Base-by-base conservation (phyloP, 2,888 invertebrate genomes). In the Germaria angustata region DNA sequence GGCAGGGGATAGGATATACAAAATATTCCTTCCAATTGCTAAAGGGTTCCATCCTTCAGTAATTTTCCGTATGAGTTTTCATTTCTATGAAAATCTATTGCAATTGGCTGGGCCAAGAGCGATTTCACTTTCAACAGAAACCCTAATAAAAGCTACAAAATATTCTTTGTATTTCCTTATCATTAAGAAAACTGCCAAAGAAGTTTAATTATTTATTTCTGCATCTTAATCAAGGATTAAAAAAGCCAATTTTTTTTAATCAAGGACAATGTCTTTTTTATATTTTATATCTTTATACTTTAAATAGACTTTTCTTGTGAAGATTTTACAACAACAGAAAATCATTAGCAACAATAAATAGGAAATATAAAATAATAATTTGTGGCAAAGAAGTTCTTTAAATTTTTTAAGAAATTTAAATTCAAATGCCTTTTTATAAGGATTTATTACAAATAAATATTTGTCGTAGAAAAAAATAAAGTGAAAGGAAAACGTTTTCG, bases 231-330 rank as follows among this genome's bases (percentile, higher is more conserved):
- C 69, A 78, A 44, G 17, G 2, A 55, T 7, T 57, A 75, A 44
- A 65, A 65, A 41, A 75, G 82, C 69, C 79, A 82, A 79, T 82
- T 5, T 81, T 5, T 81, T 81, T 79, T 79, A 82, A 82, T 82
- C 82, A 82, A 82, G 53, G 71, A 24, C 57, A 61, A 59, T 51
- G 13, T n/a, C 46, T 53, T 24, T 20, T 28, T 9, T 57, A 28
- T 24, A 17, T 55, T 55, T 24, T 65, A 69, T 49, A 49, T 22
- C n/a, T 49, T n/a, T 36, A 63, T 22, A 80, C n/a, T 22, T 46
- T 55, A 51, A 75, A 71, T 15, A 13, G 65, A 49, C 9, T 32
- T 51, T 51, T 15, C 7, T 63, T 61, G 2, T n/a, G 15, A 15
- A 28, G 6, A 28, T 11, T 22, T 57, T 7, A 15, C 13, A 22